These are phyloP conservation scores for Aleadryas rufinucha DNA, from an alignment of 2,113 vertebrate genomes.

Conservation along the genomic window DNA sequence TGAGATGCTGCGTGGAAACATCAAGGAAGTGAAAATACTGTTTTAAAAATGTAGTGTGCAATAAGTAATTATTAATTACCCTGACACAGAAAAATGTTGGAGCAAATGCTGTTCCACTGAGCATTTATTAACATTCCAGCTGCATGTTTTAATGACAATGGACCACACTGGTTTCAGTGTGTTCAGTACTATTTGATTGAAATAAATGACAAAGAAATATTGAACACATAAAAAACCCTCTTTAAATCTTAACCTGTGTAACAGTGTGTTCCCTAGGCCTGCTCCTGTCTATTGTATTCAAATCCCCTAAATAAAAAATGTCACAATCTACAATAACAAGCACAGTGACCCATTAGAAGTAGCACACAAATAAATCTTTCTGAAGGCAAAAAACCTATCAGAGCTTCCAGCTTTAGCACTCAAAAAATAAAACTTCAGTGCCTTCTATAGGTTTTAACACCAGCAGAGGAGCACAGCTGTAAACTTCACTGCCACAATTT, in stretches of 20 bases:
- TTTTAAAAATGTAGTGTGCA: background rate
- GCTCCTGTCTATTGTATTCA: background rate
- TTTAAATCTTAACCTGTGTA: background rate
- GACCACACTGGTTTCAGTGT: background rate
- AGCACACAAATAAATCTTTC: background rate
- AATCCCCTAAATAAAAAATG: background rate
- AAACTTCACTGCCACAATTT: background rate
- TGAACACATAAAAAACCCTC: background rate
- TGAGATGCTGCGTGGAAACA: background rate
- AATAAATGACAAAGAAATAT: background rate
- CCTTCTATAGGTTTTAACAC: background rate
- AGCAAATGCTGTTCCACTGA: background rate
- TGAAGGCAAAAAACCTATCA: background rate
- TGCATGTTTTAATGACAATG: background rate
- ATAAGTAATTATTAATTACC: background rate
- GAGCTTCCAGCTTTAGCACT: background rate
- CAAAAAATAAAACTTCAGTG: background rate
- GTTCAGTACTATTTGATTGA: background rate
- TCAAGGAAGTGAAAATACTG: background rate
- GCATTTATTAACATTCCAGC: background rate
- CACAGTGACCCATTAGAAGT: background rate
- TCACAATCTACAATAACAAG: background rate
- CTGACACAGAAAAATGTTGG: background rate
- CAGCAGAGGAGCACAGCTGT: background rate
- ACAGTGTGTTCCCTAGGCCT: background rate